These are phyloP conservation scores for Macroramphosus scolopax DNA, from an alignment of 2,797 vertebrate species.

Conservation along the genomic window DNA sequence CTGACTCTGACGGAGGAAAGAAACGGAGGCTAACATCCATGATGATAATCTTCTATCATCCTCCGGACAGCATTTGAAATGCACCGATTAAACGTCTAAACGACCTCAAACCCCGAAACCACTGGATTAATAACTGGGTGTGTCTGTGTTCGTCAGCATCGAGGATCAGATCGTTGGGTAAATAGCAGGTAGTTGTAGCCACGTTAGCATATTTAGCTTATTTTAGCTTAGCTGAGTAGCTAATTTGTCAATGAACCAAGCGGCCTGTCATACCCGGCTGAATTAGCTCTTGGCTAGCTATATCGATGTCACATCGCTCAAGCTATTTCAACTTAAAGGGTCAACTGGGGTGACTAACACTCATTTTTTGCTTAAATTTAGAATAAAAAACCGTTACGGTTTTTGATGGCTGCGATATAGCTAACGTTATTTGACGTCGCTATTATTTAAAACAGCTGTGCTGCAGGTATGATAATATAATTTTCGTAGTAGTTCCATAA, in stretches of 20 bases:
- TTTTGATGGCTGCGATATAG: too few relatives aligned
- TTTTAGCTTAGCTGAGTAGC: constrained; percentile 26
- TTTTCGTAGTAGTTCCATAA: too few relatives aligned
- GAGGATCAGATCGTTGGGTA: constrained; percentile 12
- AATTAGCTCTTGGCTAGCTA: not conserved
- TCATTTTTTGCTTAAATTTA: too few relatives aligned
- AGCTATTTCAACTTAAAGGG: too few relatives aligned
- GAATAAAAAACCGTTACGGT: too few relatives aligned
- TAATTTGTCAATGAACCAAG: constrained; percentile 10
- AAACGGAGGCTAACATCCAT: constrained; percentile 26
- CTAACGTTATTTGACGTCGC: too few relatives aligned
- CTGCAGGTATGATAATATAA: too few relatives aligned
- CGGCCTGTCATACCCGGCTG: constrained; percentile 19
- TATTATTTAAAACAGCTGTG: too few relatives aligned
- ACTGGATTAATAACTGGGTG: constrained; percentile 4
- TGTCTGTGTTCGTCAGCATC: constrained; percentile 4
- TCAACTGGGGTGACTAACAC: too few relatives aligned
- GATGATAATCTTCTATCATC: constrained; percentile 30
- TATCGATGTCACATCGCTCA: too few relatives aligned
- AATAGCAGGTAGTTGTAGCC: constrained; percentile 54
- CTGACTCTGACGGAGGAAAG: constrained; percentile 45
- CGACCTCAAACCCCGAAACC: not conserved
- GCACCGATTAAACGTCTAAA: constrained; percentile 8
- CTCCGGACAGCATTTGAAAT: constrained; percentile 28
- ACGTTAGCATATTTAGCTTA: constrained; percentile 50